Evolutionary conservation across 2,113 vertebrate species (phyloP).

Genomic region (Gopherus flavomarginatus): DNA sequence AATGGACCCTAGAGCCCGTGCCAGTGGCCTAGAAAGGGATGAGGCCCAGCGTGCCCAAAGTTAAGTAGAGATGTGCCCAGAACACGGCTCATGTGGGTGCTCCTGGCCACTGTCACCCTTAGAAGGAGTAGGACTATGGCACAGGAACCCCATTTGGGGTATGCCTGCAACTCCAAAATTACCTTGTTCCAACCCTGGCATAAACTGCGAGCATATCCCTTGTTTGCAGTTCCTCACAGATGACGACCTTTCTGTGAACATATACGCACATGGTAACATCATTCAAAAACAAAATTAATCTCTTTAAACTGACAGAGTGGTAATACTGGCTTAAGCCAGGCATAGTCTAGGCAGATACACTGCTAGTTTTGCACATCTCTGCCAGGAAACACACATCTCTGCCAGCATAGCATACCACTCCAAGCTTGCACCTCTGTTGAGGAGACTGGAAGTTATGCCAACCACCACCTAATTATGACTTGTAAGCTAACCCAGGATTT

Average conservation of each 20-base stretch:
- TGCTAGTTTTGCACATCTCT: background rate
- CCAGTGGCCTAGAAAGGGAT: background rate
- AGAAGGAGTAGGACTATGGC: constrained; percentile 12
- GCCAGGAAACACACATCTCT: background rate
- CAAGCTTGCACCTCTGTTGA: background rate
- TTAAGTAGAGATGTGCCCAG: background rate
- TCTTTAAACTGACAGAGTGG: background rate
- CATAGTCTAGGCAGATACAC: background rate
- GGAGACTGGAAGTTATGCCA: background rate
- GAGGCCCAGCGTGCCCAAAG: background rate
- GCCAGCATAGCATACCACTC: background rate
- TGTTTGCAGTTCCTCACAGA: background rate
- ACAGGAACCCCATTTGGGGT: background rate
- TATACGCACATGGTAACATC: background rate
- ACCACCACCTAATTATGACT: background rate
- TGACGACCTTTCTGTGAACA: background rate
- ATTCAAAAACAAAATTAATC: background rate
- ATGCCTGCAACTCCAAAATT: background rate
- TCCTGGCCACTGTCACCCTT: background rate
- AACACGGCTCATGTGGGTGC: background rate
- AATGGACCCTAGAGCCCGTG: fast-evolving
- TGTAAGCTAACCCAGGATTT: background rate
- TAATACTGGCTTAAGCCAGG: background rate
- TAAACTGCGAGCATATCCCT: background rate
- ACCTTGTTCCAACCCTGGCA: background rate